phyloP scores from a whole-genome alignment of 2,888 invertebrate species.

The Netelia melanura region DNA sequence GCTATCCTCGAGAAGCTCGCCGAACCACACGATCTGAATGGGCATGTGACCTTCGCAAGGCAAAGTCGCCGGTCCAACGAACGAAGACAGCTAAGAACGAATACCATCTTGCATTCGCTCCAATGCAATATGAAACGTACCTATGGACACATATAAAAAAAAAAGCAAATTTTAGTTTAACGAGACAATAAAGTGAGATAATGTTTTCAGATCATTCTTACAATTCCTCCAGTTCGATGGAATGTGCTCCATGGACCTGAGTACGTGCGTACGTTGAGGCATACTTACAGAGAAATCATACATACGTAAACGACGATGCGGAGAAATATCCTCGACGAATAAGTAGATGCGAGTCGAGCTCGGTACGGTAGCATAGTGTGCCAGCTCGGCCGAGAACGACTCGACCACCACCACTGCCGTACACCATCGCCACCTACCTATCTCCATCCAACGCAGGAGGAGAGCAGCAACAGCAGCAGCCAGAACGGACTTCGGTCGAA shows the following conservation, averaged over 20 bases:
- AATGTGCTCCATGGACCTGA: not conserved
- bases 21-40: slow-evolving; percentile 53
- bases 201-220: not conserved
- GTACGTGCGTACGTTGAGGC: not conserved
- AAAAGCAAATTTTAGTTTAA: no score
- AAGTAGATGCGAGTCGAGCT: slow-evolving; percentile 31
- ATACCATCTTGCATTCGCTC: no score
- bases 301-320: slow-evolving; percentile 25
- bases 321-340: slow-evolving; percentile 46
- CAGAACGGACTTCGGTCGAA: slow-evolving; percentile 53
- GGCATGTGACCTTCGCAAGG: slow-evolving; percentile 60
- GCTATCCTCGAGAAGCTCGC: slow-evolving; percentile 57
- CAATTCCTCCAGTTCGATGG: not conserved
- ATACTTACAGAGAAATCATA: not conserved
- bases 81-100: not conserved
- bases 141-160: no score
- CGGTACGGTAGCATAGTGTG: not conserved
- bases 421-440: slow-evolving; percentile 43
- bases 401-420: slow-evolving; percentile 14
- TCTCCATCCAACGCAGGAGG: slow-evolving; percentile 57
- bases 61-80: slow-evolving; percentile 49
- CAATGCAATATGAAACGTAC: no score
- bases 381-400: slow-evolving; percentile 42
- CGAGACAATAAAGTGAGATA: no score
- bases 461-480: slow-evolving; percentile 33